Conservation (phyloP, 1,140 invertebrate genomes). For the Drosophila ambigua region DNA sequence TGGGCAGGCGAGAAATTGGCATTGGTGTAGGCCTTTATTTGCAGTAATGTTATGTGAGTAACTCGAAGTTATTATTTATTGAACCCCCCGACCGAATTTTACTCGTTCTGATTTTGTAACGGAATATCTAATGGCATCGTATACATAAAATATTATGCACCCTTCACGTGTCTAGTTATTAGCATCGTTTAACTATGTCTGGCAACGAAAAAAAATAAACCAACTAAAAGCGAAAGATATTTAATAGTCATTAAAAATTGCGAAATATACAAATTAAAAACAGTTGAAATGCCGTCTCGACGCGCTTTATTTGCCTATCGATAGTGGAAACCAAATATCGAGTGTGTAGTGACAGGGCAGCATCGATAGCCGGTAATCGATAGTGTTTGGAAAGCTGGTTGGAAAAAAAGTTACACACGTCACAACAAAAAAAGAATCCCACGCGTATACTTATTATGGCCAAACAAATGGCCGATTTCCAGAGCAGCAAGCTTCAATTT, state of each 20-base stretch:
- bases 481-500: conserved; percentile 52
- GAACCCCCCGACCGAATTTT: conserved; percentile 48
- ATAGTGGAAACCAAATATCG: too few relatives aligned
- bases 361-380: conserved; percentile 48
- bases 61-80: conserved; percentile 71
- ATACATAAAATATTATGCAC: conserved; percentile 51
- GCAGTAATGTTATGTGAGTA: conserved; percentile 33
- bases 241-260: conserved; percentile 59
- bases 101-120: conserved; percentile 42
- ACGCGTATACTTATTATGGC: conserved; percentile 48
- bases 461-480: conserved; percentile 59
- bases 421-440: conserved; percentile 47
- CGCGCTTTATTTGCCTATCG: too few relatives aligned
- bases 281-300: conserved; percentile 6
- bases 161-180: conserved; percentile 67
- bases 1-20: too few relatives aligned
- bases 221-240: conserved; percentile 64
- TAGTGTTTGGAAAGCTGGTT: conserved; percentile 7
- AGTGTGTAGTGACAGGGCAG: too few relatives aligned
- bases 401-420: conserved; percentile 69
- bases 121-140: conserved; percentile 39
- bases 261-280: conserved; percentile 58
- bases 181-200: conserved; percentile 66
- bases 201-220: conserved; percentile 59
- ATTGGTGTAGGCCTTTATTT: conserved; percentile 8